Base-by-base conservation (phyloP, 1,140 invertebrate genomes). In the Chrysoperla carnea region DNA sequence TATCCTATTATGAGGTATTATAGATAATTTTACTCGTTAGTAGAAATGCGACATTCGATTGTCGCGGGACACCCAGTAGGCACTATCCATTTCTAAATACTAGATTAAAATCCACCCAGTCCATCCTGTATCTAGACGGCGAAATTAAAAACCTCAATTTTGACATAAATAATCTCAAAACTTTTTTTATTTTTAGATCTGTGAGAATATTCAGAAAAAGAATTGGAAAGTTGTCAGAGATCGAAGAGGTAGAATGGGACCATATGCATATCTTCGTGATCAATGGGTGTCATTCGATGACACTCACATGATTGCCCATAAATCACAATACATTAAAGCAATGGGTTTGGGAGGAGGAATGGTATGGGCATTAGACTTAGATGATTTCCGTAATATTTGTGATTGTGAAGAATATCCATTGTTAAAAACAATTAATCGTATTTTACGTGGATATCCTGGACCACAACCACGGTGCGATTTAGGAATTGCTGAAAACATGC, bases 241-340 rank as follows among this genome's bases (percentile, higher is more conserved):
- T 50, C 59, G 68, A 0, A 64, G 70, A 33, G 75, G 75, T 15
- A 62, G 75, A 29, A 84, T 85, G 55, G 83, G 81, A 6, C 82
- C 83, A 0, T 84, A 79, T 58, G 81, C 81, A 0, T 76, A 71
- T 39, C 57, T 68, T 1, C 69, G 73, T 23, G 81, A 84, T 56
- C 83, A 88, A 54, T 89, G 84, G 85, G 82, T 87, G 0, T 81
- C 78, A 1, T 89, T 82, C 51, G 85, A 89, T 55, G 84, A 89
- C 60, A 71, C 75, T 33, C 66, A 70, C 11, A 84, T 79, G 74
- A 71, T 76, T 11, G 60, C 68, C 2, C 72, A 76, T 46, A 85
- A 85, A 59, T 69, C 78, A 6, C 72, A 84, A 49, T 84, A 78
- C 46, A 73, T 85, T 1, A 77, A 78, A 43, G 68, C 76, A 5